A percentile compares a stretch with the other conserved stretches of the same genome.
Conservation (phyloP, 2,888 invertebrate genomes). For the Augochlorella aurata region DNA sequence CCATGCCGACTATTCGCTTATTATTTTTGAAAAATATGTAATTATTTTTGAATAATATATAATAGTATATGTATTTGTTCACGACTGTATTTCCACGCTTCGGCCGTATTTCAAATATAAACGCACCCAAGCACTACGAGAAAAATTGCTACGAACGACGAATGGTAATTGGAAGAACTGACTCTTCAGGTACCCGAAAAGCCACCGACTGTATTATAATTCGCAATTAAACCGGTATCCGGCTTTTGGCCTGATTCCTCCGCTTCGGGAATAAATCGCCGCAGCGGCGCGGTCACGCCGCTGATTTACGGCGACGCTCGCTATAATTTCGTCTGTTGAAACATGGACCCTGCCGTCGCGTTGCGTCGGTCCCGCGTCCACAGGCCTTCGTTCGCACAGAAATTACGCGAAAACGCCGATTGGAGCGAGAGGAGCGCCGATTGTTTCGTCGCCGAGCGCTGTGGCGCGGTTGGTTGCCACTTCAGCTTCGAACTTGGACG, state of each 20-base stretch:
- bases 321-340: conserved; percentile 44
- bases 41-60: too few species aligned
- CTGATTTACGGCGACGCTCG: conserved; percentile 37
- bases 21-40: too few species aligned
- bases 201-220: conserved; percentile 9
- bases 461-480: background rate
- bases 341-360: background rate
- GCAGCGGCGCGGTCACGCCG: conserved; percentile 10
- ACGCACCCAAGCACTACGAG: too few species aligned
- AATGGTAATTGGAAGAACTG: too few species aligned
- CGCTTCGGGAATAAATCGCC: conserved; percentile 45
- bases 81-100: too few species aligned
- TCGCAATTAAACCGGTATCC: conserved; percentile 14
- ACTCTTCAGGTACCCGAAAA: background rate
- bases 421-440: background rate
- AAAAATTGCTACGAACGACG: too few species aligned
- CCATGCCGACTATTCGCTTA: too few species aligned
- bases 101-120: too few species aligned
- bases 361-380: background rate
- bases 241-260: background rate
- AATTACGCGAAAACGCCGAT: conserved; percentile 8
- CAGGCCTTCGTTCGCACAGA: background rate
- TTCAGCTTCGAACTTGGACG: conserved; percentile 1
- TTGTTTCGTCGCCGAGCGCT: conserved; percentile 5
- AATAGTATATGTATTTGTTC: too few species aligned